These are phyloP conservation scores for Ditylenchus dipsaci DNA, from an alignment of 1,140 invertebrate species.

Conservation along the genomic window DNA sequence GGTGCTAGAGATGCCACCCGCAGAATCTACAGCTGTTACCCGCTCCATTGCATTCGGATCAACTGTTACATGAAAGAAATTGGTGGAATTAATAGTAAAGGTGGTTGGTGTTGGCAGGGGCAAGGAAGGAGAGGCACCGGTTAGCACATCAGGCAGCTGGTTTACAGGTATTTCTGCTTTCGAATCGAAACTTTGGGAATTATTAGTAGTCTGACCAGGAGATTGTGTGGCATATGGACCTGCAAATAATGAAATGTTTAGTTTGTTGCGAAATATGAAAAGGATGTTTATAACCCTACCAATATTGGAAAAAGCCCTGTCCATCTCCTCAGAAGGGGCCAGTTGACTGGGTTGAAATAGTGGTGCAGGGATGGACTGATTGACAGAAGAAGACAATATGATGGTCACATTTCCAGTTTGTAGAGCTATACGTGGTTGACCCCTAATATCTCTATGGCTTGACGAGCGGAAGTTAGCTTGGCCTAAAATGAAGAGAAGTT, in stretches of 20 bases:
- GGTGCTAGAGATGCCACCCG: not conserved
- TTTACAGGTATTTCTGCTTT: not conserved
- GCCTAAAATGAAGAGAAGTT: not conserved
- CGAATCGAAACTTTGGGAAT: not conserved
- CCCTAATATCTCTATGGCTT: constrained; percentile 18
- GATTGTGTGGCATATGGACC: not conserved
- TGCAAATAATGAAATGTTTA: not conserved
- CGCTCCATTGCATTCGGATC: too few relatives aligned
- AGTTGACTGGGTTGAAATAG: too few relatives aligned
- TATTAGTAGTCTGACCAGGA: not conserved
- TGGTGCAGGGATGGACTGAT: too few relatives aligned
- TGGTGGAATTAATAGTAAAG: not conserved
- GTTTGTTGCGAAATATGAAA: too few relatives aligned
- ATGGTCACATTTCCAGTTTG: constrained; percentile 10
- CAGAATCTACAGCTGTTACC: too few relatives aligned
- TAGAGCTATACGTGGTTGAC: constrained; percentile 7
- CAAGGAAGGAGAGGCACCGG: not conserved
- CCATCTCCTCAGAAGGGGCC: too few relatives aligned
- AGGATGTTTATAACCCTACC: too few relatives aligned
- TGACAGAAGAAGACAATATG: not conserved
- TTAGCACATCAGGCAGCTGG: not conserved
- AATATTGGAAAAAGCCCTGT: too few relatives aligned
- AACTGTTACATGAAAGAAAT: too few relatives aligned
- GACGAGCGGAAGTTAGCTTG: constrained; percentile 4
- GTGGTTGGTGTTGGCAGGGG: not conserved